Base-by-base conservation (phyloP, 1,140 invertebrate genomes). In the Leguminivora glycinivorella region DNA sequence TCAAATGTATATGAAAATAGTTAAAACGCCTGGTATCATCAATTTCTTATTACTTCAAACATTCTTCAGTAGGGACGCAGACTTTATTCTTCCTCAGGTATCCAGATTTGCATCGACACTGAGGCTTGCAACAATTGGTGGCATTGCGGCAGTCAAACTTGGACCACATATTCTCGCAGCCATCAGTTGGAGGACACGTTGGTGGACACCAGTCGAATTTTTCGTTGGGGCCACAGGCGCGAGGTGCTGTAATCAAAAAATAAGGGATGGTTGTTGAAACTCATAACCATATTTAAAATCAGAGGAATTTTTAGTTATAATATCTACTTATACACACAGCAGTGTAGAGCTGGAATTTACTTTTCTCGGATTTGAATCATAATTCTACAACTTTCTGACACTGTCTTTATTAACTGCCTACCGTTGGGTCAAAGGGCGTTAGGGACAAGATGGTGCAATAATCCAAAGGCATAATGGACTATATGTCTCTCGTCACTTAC, bases 101-200 rank as follows among this genome's bases (percentile, higher is more conserved):
- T 1, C 66, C 66, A 22, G 66, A 4, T 0, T 67, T 67, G 38
- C 66, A 67, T 2, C 31, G 31, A 34, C 66, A 67, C 17, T 17
- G 26, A 67, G 66, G 66, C 17, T 67, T 67, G 66, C 31, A 67
- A 34, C 66, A 67, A 4, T 67, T 24, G 19, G 19, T 31, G 24
- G 19, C 12, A 1, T 63, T 63, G 31, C 34, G 3, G 66, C 66
- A 67, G 38, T 67, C 4, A 12, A 63, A 63, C 26, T 63, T 63
- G 4, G 58, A 63, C 58, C 26, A 31, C 1, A 63, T 5, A 17
- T 63, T 63, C n/a, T 14, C 0, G 58, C 58, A 63, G n/a, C 22
- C 22, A 25, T 63, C 58, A 12, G 25, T 17, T 17, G 58, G 58
- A 63, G 58, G 58, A 29, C 58, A 63, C 25, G 58, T 63, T 2